Base-by-base conservation (phyloP, 2,888 invertebrate species). In the Tinea semifulvella region DNA sequence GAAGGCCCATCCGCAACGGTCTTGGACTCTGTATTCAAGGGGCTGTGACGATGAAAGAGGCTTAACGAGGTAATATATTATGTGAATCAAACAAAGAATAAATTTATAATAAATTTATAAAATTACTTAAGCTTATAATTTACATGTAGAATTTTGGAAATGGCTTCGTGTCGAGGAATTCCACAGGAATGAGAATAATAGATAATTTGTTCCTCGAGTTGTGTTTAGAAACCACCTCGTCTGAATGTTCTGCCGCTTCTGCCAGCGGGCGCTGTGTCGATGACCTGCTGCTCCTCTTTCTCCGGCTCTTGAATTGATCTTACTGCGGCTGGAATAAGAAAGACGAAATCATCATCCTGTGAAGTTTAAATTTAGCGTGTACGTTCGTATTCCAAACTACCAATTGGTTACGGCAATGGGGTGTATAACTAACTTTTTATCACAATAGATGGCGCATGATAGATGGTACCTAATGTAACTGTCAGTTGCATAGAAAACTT, bases 51-150 rank as follows among this genome's bases (percentile, higher is more conserved):
- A n/a, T n/a, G n/a, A n/a, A n/a, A n/a, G n/a, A n/a, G n/a, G n/a
- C n/a, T n/a, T n/a, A n/a, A n/a, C n/a, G n/a, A n/a, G n/a, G n/a
- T n/a, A n/a, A n/a, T n/a, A n/a, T n/a, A n/a, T n/a, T 26, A 36
- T 31, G 36, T 27, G 44, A 49, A 50, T 53, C 39, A 27, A 46
- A 43, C 10, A 28, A 13, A 43, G 42, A 43, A 26, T 49, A 54
- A 53, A 60, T 64, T 61, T 59, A 61, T 62, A 65, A 66, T 68
- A 65, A 69, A 66, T 70, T 65, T 69, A 68, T 65, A 67, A 69
- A 71, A 67, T 64, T 73, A 74, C 73, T 73, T 76, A 68, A 56
- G 66, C 58, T 59, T 68, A 71, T 68, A 74, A 76, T 75, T 76
- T 76, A 76, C 66, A 75, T 62, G 49, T 62, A 60, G 56, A 64